Evolutionary conservation across 2,113 vertebrate genomes (phyloP), one percentile per base, ranked within the genome.

Genomic region (Morone saxatilis): DNA sequence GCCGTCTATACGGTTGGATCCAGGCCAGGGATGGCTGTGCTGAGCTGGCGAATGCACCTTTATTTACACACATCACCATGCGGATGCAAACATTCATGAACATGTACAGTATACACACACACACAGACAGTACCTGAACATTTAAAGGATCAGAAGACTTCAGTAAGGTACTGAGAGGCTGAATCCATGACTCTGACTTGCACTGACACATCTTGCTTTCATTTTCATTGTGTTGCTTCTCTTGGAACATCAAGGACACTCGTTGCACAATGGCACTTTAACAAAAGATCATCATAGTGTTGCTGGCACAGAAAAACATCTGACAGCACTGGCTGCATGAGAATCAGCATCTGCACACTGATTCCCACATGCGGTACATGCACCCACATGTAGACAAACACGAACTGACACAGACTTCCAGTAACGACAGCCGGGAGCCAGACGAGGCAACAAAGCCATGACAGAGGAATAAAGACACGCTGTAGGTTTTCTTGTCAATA

Each of bases 1-100:
- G 84, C 80, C 75, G 80, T 65, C 69, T 78, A 13, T 56, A 60
- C 1, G 22, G n/a, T 56, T 85, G 82, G 84, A 80, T 36, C 5
- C n/a, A 63, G 47, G 87, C 86, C 86, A 86, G 50, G 17, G 43
- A 25, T 22, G 76, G 60, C 76, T 78, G 25, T 72, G 86, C 80
- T 38, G 68, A 68, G 83, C 77, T 68, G 70, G 80, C 82, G 66
- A 72, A 61, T 53, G 53, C 41, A 31, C 16, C 54, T 79, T 57
- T 40, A 51, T 81, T 59, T 38, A 79, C 68, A 78, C 47, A 12
- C 41, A 62, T 63, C 38, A 73, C 31, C 31, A 31, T 31, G 31
- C 31, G 3, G 65, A 57, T 13, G 7, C 22, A 66, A 31, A 56
- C 31, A 50, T 40, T 76, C 14, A 71, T 76, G 36, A 13, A 71